phyloP scores from a whole-genome alignment of 64 coral and sea anemone species.

The Trachythela sp. region DNA sequence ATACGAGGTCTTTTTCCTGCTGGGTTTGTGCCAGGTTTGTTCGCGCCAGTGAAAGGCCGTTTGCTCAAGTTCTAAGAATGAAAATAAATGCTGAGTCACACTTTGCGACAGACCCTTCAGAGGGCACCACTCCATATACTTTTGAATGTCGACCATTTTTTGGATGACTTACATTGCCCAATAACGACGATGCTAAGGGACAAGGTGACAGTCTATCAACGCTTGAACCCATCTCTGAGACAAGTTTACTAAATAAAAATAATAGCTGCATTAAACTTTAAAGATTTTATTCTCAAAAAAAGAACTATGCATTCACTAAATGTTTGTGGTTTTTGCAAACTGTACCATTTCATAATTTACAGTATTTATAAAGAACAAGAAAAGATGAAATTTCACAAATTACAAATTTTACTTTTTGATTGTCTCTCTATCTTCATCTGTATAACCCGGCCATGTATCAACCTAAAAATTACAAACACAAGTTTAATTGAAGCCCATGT shows the following conservation, averaged over 20 bases:
- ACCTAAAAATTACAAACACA: conserved; percentile 44
- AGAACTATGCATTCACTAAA: background rate
- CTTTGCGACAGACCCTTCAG: no score
- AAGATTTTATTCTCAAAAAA: background rate
- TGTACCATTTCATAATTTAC: no score
- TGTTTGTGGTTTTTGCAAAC: background rate
- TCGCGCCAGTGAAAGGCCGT: background rate
- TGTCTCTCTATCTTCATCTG: background rate
- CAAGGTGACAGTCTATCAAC: background rate
- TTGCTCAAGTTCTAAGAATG: background rate
- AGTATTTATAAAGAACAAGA: no score
- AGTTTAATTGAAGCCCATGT: background rate
- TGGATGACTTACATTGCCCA: background rate
- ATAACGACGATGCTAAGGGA: background rate
- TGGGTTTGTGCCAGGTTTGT: background rate
- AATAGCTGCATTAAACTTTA: background rate
- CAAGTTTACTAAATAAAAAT: background rate
- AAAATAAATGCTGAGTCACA: no score
- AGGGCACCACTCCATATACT: no score
- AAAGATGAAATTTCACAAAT: background rate
- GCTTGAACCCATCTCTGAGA: background rate
- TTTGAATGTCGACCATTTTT: background rate
- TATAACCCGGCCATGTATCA: conserved; percentile 87
- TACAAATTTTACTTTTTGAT: background rate
- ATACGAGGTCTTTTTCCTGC: conserved; percentile 3